These are phyloP conservation scores for Syngnathus scovelli DNA, from an alignment of 2,113 vertebrate genomes.

Conservation along the genomic window DNA sequence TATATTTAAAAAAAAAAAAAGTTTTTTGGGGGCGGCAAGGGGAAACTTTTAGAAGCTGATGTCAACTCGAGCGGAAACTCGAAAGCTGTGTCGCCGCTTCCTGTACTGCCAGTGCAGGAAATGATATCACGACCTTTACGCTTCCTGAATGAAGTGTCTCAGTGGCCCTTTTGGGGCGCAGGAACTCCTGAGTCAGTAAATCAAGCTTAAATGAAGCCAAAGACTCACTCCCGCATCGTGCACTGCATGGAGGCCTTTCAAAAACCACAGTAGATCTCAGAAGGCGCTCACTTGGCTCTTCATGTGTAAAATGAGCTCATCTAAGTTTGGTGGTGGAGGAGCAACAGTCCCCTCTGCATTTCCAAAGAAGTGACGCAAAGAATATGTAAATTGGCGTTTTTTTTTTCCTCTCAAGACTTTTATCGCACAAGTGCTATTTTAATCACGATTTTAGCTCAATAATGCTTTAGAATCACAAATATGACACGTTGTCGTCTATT, in stretches of 20 bases:
- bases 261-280: background rate
- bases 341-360: background rate
- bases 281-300: background rate
- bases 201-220: constrained; percentile 8
- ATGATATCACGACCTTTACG: constrained; percentile 71
- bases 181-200: constrained; percentile 35
- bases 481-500: background rate
- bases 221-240: background rate
- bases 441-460: background rate
- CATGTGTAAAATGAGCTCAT: background rate
- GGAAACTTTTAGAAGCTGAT: constrained; percentile 24
- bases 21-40: background rate
- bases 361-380: background rate
- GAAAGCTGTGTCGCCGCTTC: constrained; percentile 54
- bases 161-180: constrained; percentile 42
- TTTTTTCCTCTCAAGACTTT: background rate
- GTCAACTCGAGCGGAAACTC: constrained; percentile 43
- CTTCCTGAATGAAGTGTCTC: constrained; percentile 75
- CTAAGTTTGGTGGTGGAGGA: no score
- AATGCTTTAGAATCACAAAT: background rate
- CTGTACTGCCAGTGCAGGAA: constrained; percentile 65
- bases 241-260: background rate
- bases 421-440: background rate
- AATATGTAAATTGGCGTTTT: background rate
- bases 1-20: background rate